Evolutionary conservation across 2,888 invertebrate species (phyloP), one percentile per base, ranked within the genome.

Genomic region (Lepidocyrtoides sp.): DNA sequence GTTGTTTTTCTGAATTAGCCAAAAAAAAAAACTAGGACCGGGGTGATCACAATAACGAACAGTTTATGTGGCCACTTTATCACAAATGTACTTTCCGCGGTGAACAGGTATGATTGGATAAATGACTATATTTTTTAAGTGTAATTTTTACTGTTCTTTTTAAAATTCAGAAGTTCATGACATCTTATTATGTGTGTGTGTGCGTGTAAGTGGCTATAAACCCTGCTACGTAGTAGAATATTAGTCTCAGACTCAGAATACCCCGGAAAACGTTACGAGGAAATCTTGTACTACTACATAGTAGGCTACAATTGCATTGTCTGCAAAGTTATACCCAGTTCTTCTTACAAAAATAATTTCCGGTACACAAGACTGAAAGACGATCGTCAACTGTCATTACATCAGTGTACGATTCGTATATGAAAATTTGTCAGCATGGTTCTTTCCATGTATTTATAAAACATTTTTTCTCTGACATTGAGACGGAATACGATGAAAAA

Each of bases 331-430:
- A n/a, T 17, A 69, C 41, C 41, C 41, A 72, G 23, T 72, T 72
- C 44, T 41, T 41, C 14, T 26, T n/a, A 12, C 82, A 29, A 66
- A 51, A 69, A 69, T 84, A 84, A 84, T 84, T 84, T 84, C 83
- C 83, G 83, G 83, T 69, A 32, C 72, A 85, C 85, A 54, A 17
- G 20, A 7, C 32, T 51, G 36, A 82, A 29, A 60, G 32, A 66
- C 2, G 26, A 10, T 14, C n/a, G 32, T 17, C n/a, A 3, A 32
- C 72, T 72, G 72, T 72, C 72, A 72, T 44, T 66, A 69, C 36
- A 36, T 72, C 72, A 20, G 12, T 14, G 2, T 23, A 23, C 44
- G 2, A 12, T 72, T 44, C 17, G 29, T 10, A 14, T 60, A n/a
- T n/a, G n/a, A n/a, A 77, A 79, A 51, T 8, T 10, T 60, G 20